Conservation (phyloP, 2,888 invertebrate species). For the Drosophila borealis region DNA sequence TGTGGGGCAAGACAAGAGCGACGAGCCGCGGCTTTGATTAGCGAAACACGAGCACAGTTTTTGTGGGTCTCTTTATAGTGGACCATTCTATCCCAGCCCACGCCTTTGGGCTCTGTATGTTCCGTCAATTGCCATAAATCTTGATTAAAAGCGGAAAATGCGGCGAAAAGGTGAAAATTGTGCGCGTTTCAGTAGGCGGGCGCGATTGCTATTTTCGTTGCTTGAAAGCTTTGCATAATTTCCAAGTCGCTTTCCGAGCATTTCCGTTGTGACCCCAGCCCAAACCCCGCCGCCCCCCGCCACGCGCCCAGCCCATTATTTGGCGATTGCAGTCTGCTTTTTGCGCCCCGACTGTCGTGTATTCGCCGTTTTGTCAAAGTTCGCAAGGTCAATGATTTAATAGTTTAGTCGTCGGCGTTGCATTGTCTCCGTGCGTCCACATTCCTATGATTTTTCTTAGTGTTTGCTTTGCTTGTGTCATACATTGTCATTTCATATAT, state of each 20-base stretch:
- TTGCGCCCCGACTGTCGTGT: slow-evolving; percentile 12
- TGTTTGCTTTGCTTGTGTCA: slow-evolving; percentile 19
- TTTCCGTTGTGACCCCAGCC: slow-evolving; percentile 43
- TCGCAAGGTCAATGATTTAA: slow-evolving; percentile 79
- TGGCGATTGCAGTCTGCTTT: slow-evolving; percentile 31
- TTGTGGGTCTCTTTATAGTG: slow-evolving; percentile 5
- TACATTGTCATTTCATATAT: slow-evolving; percentile 25
- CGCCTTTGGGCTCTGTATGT: slow-evolving; percentile 39
- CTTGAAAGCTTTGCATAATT: slow-evolving; percentile 68
- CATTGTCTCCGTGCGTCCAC: slow-evolving; percentile 27
- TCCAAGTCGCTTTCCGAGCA: slow-evolving; percentile 44
- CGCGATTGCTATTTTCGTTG: slow-evolving; percentile 52
- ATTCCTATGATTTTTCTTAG: slow-evolving; percentile 49
- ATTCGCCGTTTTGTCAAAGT: slow-evolving; percentile 63
- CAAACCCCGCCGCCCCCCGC: not conserved
- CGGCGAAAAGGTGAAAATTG: slow-evolving; percentile 75
- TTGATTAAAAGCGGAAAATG: slow-evolving; percentile 75
- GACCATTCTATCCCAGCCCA: slow-evolving; percentile 16
- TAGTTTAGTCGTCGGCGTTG: slow-evolving; percentile 56
- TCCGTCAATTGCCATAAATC: slow-evolving; percentile 77
- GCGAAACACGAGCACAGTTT: slow-evolving; percentile 33
- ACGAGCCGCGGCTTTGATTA: slow-evolving; percentile 56
- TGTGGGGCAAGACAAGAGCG: slow-evolving; percentile 28
- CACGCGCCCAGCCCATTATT: slow-evolving; percentile 28
- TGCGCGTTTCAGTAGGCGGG: slow-evolving; percentile 46